Evolutionary conservation across 2,113 vertebrate species (phyloP).

Genomic region (Ifrita kowaldi): DNA sequence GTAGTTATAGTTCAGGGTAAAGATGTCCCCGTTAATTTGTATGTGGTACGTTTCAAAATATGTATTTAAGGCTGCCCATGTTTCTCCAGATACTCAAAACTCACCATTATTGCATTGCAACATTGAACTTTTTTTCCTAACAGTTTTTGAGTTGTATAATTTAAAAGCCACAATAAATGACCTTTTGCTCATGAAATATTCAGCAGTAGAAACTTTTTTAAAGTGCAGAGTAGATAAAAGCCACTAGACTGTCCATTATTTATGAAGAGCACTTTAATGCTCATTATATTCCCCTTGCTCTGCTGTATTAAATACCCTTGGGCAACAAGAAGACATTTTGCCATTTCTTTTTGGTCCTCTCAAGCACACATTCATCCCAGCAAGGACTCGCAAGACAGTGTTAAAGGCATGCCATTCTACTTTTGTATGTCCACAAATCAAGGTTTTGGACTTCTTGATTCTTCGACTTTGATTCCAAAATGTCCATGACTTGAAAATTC

Average conservation of each 20-base stretch:
- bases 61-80: neutral
- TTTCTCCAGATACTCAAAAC: neutral
- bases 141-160: conserved; percentile 19
- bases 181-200: conserved; percentile 54
- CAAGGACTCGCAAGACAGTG: neutral
- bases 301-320: neutral
- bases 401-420: neutral
- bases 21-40: neutral
- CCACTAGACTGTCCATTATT: conserved; percentile 42
- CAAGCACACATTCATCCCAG: neutral
- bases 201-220: conserved; percentile 25
- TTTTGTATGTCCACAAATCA: neutral
- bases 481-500: neutral
- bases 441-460: neutral
- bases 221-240: conserved; percentile 44
- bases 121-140: neutral
- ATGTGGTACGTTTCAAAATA: neutral
- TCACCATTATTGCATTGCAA: neutral
- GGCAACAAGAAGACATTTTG: neutral
- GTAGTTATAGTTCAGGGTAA: neutral
- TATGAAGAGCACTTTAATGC: conserved; percentile 29
- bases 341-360: neutral
- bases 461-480: neutral
- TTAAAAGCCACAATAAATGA: conserved; percentile 28
- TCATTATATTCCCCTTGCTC: neutral